These are phyloP conservation scores for Ciconia maguari DNA, from an alignment of 2,113 vertebrate species.

Conservation along the genomic window DNA sequence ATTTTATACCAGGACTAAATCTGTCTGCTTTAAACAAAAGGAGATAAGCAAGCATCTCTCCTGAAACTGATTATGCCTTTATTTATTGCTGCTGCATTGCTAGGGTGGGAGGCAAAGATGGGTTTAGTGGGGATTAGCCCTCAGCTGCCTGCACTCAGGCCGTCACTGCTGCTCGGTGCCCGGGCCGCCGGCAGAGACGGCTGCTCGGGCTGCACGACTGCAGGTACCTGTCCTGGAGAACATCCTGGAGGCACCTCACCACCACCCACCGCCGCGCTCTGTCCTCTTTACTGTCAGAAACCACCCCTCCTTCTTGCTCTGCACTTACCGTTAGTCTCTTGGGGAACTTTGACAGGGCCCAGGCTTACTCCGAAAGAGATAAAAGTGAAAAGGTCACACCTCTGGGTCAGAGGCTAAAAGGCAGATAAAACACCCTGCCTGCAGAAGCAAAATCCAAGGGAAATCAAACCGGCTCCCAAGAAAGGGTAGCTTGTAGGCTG, in stretches of 20 bases:
- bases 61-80: neutral
- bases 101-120: neutral
- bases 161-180: rapidly evolving
- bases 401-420: slow-evolving; percentile 64
- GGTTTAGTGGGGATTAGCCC: neutral
- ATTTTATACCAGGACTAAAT: neutral
- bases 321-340: neutral
- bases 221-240: neutral
- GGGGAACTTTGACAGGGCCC: slow-evolving; percentile 4
- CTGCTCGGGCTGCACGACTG: neutral
- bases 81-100: neutral
- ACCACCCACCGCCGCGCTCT: neutral
- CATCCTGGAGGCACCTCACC: neutral
- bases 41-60: neutral
- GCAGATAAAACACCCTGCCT: slow-evolving; percentile 47
- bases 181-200: rapidly evolving
- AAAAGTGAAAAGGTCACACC: slow-evolving; percentile 59
- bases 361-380: slow-evolving; percentile 39
- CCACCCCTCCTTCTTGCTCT: neutral
- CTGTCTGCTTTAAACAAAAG: neutral
- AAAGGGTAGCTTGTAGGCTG: neutral
- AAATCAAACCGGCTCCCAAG: slow-evolving; percentile 15
- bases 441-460: slow-evolving; percentile 27
- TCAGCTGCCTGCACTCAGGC: neutral
- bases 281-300: neutral